Evolutionary conservation across 2,888 invertebrate species (phyloP).

Genomic region (Nezara viridula): DNA sequence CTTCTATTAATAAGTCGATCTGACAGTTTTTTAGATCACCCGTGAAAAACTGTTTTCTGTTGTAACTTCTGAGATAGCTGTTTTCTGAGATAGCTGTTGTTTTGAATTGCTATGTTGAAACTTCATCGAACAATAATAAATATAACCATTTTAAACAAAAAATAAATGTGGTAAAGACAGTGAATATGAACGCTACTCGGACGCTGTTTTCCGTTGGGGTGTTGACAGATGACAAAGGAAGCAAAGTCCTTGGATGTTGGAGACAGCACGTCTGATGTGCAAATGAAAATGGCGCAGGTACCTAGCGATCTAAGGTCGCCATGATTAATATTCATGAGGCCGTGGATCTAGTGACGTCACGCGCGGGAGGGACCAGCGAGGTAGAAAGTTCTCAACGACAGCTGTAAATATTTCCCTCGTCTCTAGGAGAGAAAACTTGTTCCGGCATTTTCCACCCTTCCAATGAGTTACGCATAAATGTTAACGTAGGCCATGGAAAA

Average conservation of each 20-base stretch:
- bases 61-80: too few relatives aligned
- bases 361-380: neutral
- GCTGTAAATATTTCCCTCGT: neutral
- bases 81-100: too few relatives aligned
- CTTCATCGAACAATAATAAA: too few relatives aligned
- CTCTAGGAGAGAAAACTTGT: neutral
- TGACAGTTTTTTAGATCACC: too few relatives aligned
- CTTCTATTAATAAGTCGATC: too few relatives aligned
- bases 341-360: neutral
- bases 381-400: neutral
- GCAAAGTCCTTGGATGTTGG: slow-evolving; percentile 24
- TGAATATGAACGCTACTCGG: neutral
- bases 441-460: neutral
- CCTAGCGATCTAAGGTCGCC: neutral
- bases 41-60: too few relatives aligned
- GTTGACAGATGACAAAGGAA: slow-evolving; percentile 24
- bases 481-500: neutral
- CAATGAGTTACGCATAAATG: neutral
- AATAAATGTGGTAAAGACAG: neutral
- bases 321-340: slow-evolving; percentile 29
- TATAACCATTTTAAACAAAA: neutral
- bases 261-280: slow-evolving; percentile 32
- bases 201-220: neutral
- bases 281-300: slow-evolving; percentile 32
- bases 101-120: too few relatives aligned